Base-by-base conservation (phyloP, 2,797 vertebrate species). In the Pangasius sanitwongsei region DNA sequence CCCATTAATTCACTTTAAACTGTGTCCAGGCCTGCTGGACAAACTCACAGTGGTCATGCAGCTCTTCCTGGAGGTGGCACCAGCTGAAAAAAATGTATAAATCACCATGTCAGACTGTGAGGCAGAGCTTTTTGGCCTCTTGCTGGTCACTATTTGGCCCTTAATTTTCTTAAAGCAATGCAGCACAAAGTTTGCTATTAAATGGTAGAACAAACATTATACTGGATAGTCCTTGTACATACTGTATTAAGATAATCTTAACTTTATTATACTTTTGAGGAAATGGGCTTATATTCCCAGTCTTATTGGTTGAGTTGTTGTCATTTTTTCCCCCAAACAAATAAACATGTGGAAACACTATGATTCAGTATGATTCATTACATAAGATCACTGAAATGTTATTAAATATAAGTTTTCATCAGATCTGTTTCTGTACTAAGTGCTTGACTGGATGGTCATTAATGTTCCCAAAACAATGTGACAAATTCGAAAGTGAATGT, bases 41-140 rank as follows among this genome's bases (percentile, higher is more conserved):
- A 96, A 86, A 82, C 16, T 96, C 69, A 98, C 97, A 3, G 87
- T 96, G 44, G 94, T 97, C 87, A 95, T 99, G 84, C 97, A 98
- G 93, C 90, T 99, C 78, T 94, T 98, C 84, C 93, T 98, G 23
- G 96, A 99, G 93, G 97, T 98, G 11, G 97, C 96, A 69, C 97
- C 97, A 0, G 94, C 95, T 72, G 94, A 95, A 6, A 97, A 94
- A 93, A 96, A 96, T 89, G 3, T 69, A 53, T 87, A 65, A 87
- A 15, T 13, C n/a, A 23, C 0, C 18, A 37, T 7, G 0, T 53
- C 11, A 53, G 9, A 53, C 86, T 95, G 23, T 95, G 84, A 95
- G 15, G 44, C 82, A 44, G 18, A 83, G 78, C 16, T 37, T 61
- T 61, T 23, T 57, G 0, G 31, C 1, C 48, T 31, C n/a, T 34